Base-by-base conservation (phyloP, 2,888 invertebrate species). In the Campoplex nolae region DNA sequence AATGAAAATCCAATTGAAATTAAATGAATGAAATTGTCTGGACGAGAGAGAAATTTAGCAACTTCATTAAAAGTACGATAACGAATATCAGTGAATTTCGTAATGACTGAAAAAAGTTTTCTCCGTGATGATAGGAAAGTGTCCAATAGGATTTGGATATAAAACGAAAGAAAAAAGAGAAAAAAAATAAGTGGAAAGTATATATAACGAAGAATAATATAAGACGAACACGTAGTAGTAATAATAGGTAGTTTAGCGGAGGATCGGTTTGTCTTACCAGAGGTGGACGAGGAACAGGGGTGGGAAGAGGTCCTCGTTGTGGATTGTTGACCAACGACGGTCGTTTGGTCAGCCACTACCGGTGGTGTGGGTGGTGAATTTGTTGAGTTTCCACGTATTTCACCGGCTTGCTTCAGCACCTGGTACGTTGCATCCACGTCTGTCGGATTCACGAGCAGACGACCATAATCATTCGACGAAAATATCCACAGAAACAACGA, bases 361-460 rank as follows among this genome's bases (percentile, higher is more conserved):
- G 94, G 94, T 90, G 94, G 94, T 92, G 94, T 94, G 90, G 94
- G 93, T 91, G 94, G 94, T 92, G 94, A 94, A 89, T 93, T 94
- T 91, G 94, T 92, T 92, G 94, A 93, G 88, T 93, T 94, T 90
- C 94, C 94, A 91, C 94, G 94, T 89, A 98, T 97, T 96, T 98
- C 98, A 94, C 98, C 98, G 94, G 98, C 98, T 95, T 98, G 98
- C 96, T 98, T 98, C 96, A 98, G 96, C 95, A 98, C 98, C 96
- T 98, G 98, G 96, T 98, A 98, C 95, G 98, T 98, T 95, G 97
- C 97, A 96, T 98, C 98, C 96, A 98, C 97, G 96, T 98, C 97
- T 94, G 93, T 89, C 92, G 91, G 90, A 76, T 87, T 87, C 68
- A 83, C 87, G 84, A 82, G 81, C 71, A 56, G 68, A 74, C 81